Base-by-base conservation (phyloP, 2,797 vertebrate genomes). In the Parotocinclus haroldoi region DNA sequence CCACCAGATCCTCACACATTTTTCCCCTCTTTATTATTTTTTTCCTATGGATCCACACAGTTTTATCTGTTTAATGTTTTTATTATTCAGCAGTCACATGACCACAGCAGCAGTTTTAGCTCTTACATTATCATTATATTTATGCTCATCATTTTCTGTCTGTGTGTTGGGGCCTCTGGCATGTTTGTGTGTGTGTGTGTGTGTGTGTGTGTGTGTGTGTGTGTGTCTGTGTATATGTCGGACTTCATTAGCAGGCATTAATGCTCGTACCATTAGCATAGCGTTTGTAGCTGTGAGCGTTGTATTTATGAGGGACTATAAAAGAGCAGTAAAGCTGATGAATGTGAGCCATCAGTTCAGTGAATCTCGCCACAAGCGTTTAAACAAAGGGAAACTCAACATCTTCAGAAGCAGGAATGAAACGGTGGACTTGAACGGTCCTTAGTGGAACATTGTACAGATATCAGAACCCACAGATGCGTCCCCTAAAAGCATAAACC, bases 311-410 rank as follows among this genome's bases (percentile, higher is more conserved):
- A 51, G 16, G 49, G 40, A 45, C 59, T 48, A 38, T 67, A 72
- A 63, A 40, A 46, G 27, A 45, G 14, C 61, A 71, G 76, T 74
- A 64, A 52, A 69, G 54, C 56, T 74, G 69, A 74, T 76, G 59
- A 74, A 70, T 76, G 58, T 46, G 51, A 65, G 19, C 49, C 38
- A 66, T 44, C 67, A 51, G 40, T 27, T 58, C 42, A 58, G 56
- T 63, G 27, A 27, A 27, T 72, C 39, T 53, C 9, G 62, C 69
- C 53, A 55, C n/a, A 55, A 66, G 72, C 69, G 60, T 38, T 61
- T 64, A 39, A 18, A 27, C 55, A 48, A 16, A 64, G 9, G 1
- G 56, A 45, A 8, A 11, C 54, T 60, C 44, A 27, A 10, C 19
- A 16, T 60, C 44, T 55, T 42, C 44, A 13, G 18, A 59, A 45